Conservation (phyloP, 2,113 vertebrate species). For the human (Homo sapiens) region DNA sequence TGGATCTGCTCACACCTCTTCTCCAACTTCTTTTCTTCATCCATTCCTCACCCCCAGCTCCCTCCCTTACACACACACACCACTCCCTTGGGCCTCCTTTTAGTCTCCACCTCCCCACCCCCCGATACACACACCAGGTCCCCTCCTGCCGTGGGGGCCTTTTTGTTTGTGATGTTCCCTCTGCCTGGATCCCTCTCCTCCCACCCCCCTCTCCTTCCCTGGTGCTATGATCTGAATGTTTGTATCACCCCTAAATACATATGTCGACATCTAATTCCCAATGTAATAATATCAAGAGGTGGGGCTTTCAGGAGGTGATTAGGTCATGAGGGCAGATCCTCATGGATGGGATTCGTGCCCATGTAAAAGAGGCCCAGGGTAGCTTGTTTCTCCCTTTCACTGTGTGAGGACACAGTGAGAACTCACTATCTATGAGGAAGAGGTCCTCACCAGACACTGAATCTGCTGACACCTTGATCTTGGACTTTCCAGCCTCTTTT, state of each 20-base stretch:
- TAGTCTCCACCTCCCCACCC: fast-evolving
- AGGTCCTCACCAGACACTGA: neutral
- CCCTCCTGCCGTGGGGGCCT: neutral
- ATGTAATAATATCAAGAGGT: neutral
- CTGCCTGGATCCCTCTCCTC: neutral
- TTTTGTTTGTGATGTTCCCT: neutral
- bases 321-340: neutral
- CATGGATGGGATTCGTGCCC: neutral
- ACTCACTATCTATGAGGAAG: neutral
- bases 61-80: neutral
- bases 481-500: neutral
- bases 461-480: neutral
- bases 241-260: neutral
- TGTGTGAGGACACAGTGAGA: neutral
- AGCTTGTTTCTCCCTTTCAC: neutral
- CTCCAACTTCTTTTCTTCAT: neutral
- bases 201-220: neutral
- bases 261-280: neutral
- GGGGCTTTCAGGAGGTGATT: neutral
- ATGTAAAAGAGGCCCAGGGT: neutral
- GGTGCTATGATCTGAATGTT: neutral
- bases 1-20: neutral
- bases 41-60: neutral
- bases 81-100: neutral
- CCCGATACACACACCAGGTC: too few species aligned